Conservation (phyloP, 2,888 invertebrate species). For the Galerucella calmariensis region DNA sequence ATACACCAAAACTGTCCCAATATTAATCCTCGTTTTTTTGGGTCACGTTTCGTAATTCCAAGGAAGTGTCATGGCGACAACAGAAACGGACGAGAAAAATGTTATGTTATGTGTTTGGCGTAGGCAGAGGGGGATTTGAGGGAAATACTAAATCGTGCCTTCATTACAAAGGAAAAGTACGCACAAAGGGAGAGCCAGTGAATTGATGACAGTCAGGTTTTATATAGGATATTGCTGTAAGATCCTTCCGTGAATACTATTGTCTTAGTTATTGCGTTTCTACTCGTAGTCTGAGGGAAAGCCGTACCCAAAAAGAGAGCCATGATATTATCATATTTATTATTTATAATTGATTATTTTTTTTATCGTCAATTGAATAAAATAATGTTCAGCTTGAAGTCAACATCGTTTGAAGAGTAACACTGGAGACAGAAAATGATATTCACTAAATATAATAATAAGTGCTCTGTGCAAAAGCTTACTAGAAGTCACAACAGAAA, state of each 20-base stretch:
- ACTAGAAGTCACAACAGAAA: too few species aligned
- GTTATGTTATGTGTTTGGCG: conserved; percentile 37
- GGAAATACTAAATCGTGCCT: conserved; percentile 34
- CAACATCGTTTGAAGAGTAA: too few species aligned
- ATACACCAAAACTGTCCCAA: conserved; percentile 32
- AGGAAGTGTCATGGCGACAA: conserved; percentile 36
- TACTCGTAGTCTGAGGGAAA: not conserved
- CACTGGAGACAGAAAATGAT: too few species aligned
- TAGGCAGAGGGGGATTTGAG: conserved; percentile 30
- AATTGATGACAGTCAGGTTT: conserved; percentile 35
- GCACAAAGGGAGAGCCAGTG: conserved; percentile 10
- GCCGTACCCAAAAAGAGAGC: not conserved
- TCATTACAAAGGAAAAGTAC: conserved; percentile 23
- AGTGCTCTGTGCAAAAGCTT: too few species aligned
- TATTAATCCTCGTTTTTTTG: conserved; percentile 34
- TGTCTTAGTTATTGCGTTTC: conserved; percentile 11
- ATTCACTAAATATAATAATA: too few species aligned
- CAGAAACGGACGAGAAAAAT: conserved; percentile 36
- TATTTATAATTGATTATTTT: too few species aligned
- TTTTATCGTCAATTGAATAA: too few species aligned
- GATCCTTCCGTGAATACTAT: conserved; percentile 23
- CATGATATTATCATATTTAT: too few species aligned
- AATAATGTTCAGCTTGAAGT: too few species aligned
- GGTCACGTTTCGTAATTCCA: conserved; percentile 38
- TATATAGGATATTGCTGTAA: conserved; percentile 21